Percentiles rank a stretch among this genome's conserved stretches.
These are phyloP conservation scores for Palythoa heliodiscus DNA, from an alignment of 92 coral and sea anemone species.

Conservation along the genomic window DNA sequence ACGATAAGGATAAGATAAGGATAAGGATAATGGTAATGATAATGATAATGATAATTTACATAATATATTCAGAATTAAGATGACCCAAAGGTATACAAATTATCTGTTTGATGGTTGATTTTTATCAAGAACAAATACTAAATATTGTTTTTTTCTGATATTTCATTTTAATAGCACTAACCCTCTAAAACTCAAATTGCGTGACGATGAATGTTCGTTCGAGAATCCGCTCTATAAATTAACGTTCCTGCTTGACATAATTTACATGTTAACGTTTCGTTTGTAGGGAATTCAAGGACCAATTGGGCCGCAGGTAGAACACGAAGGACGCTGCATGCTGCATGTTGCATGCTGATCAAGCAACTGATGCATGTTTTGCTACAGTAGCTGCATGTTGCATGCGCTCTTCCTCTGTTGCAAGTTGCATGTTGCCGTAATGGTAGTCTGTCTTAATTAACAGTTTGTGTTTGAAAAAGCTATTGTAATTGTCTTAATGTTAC, in stretches of 20 bases:
- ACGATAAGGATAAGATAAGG: no score
- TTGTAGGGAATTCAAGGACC: conserved; percentile 81
- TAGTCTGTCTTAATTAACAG: background rate
- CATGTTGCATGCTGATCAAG: conserved; percentile 29
- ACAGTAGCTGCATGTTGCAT: conserved; percentile 40
- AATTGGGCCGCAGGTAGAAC: conserved; percentile 86
- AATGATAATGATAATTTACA: no score
- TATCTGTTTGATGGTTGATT: no score
- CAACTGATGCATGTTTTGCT: conserved; percentile 42
- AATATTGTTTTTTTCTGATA: background rate
- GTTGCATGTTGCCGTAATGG: conserved; percentile 12
- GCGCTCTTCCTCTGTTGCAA: conserved; percentile 2
- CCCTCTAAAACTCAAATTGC: background rate
- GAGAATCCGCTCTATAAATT: background rate
- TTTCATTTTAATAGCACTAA: background rate
- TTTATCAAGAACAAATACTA: no score
- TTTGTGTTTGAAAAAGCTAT: background rate
- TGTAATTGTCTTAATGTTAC: background rate
- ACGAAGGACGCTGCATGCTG: conserved; percentile 38
- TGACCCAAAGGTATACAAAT: no score
- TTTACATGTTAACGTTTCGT: conserved; percentile 25
- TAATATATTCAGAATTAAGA: no score
- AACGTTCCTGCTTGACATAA: background rate
- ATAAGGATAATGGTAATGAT: no score
- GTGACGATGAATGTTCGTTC: background rate